These are phyloP conservation scores for Polymixis flavicincta DNA, from an alignment of 2,888 invertebrate genomes.

Conservation along the genomic window DNA sequence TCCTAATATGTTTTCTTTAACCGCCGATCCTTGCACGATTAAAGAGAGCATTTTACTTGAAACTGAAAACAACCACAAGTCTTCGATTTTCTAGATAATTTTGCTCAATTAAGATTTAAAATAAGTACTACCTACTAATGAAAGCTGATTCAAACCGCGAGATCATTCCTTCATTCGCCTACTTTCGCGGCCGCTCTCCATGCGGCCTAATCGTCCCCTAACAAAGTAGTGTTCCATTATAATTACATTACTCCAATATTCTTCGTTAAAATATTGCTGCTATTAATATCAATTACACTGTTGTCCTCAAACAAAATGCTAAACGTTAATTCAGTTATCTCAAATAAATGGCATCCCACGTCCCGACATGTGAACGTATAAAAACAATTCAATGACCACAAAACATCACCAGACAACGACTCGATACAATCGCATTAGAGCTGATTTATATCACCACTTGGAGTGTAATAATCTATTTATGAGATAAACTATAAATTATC, in stretches of 20 bases:
- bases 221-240: neutral
- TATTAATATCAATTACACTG: conserved; percentile 49
- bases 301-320: conserved; percentile 45
- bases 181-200: neutral
- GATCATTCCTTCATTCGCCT: too few species aligned
- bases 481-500: conserved; percentile 88
- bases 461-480: conserved; percentile 85
- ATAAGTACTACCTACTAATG: too few species aligned
- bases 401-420: conserved; percentile 64
- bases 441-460: conserved; percentile 83
- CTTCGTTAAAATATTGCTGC: conserved; percentile 2
- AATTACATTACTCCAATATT: conserved; percentile 13
- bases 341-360: conserved; percentile 50
- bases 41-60: neutral
- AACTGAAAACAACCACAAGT: neutral
- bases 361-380: conserved; percentile 67
- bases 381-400: conserved; percentile 73
- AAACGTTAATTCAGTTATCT: conserved; percentile 57
- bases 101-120: neutral
- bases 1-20: neutral
- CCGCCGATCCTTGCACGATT: neutral
- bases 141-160: neutral
- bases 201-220: neutral
- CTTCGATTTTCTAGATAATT: neutral
- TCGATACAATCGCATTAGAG: conserved; percentile 80